Percentiles rank a stretch among this genome's conserved stretches.
phyloP scores from a whole-genome alignment of 2,888 invertebrate species.

The Ernsta delagoae region DNA sequence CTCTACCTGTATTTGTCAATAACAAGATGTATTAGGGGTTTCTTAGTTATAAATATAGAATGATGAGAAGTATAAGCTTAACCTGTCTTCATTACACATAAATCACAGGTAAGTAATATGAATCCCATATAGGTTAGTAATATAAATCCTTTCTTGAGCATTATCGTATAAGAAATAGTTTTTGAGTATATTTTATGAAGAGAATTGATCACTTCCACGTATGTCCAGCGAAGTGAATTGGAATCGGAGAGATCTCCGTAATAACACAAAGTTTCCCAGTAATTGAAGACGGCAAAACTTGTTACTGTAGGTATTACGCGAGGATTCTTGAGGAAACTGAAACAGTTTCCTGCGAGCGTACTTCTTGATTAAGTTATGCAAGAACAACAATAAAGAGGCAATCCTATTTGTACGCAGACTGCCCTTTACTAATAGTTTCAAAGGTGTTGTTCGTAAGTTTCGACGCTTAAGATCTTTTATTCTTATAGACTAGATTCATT shows the following conservation, averaged over 20 bases:
- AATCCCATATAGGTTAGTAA: too few species aligned
- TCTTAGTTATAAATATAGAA: too few species aligned
- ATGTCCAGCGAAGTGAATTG: neutral
- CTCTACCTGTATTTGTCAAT: neutral
- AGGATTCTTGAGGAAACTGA: constrained; percentile 27
- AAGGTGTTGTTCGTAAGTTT: too few species aligned
- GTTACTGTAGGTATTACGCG: constrained; percentile 15
- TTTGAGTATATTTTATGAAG: too few species aligned
- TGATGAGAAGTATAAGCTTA: too few species aligned
- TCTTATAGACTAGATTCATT: neutral
- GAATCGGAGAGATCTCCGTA: constrained; percentile 6
- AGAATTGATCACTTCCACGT: too few species aligned
- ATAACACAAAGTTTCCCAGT: constrained; percentile 21
- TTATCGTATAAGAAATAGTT: too few species aligned
- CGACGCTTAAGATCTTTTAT: neutral
- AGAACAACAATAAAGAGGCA: constrained; percentile 6
- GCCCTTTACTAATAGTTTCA: neutral
- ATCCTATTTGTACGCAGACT: neutral
- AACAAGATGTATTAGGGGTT: too few species aligned
- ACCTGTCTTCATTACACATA: too few species aligned
- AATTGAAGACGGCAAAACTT: constrained; percentile 26
- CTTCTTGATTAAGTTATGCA: constrained; percentile 56
- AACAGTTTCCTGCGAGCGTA: constrained; percentile 41
- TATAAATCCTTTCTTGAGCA: too few species aligned
- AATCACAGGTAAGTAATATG: too few species aligned